Conservation (phyloP, 2,888 invertebrate genomes). For the Stictocephala bisonia region DNA sequence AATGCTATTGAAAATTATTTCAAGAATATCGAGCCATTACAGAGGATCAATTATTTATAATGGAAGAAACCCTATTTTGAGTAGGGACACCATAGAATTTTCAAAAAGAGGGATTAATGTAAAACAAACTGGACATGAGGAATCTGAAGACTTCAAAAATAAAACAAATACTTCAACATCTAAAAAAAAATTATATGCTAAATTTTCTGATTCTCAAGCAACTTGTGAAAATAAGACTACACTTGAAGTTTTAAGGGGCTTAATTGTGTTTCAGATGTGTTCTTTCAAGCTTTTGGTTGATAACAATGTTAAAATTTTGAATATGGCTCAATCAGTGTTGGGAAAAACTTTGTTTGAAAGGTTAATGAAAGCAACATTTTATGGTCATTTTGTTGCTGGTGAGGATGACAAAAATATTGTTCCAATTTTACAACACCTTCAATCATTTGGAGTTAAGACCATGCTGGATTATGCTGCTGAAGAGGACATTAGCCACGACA, state of each 20-base stretch:
- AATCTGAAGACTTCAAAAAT: too few species aligned
- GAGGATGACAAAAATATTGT: slow-evolving; percentile 89
- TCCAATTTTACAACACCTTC: slow-evolving; percentile 84
- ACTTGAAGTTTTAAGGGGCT: slow-evolving; percentile 88
- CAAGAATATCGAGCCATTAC: too few species aligned
- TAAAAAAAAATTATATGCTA: too few species aligned
- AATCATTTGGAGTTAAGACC: slow-evolving; percentile 98
- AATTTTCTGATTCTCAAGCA: slow-evolving; percentile 88
- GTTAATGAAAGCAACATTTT: slow-evolving; percentile 94
- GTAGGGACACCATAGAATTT: too few species aligned
- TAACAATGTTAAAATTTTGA: slow-evolving; percentile 93
- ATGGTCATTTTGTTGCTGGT: slow-evolving; percentile 99
- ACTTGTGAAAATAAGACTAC: slow-evolving; percentile 97
- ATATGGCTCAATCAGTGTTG: slow-evolving; percentile 76
- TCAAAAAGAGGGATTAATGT: too few species aligned
- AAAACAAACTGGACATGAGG: too few species aligned
- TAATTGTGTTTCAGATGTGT: slow-evolving; percentile 92
- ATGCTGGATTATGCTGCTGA: slow-evolving; percentile 99
- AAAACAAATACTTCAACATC: too few species aligned
- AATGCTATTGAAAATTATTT: too few species aligned
- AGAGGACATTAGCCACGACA: slow-evolving; percentile 92
- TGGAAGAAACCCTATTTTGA: too few species aligned
- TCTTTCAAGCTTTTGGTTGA: slow-evolving; percentile 88
- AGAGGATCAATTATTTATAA: too few species aligned
- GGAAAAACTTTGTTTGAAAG: slow-evolving; percentile 84